Base-by-base conservation (phyloP, 2,113 vertebrate genomes). In the Copsychus sechellarum region DNA sequence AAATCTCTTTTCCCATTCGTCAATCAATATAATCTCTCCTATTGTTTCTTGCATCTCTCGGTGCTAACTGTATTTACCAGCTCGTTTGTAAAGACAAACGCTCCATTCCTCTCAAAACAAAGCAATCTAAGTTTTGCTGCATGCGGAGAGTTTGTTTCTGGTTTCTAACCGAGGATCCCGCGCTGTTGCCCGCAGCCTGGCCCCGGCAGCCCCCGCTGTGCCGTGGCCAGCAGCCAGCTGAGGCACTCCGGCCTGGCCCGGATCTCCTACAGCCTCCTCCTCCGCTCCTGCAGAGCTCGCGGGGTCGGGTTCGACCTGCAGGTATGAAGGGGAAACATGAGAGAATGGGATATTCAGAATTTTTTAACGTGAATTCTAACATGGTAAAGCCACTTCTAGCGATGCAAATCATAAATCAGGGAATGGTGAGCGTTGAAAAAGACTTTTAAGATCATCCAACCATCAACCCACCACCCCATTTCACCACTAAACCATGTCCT, bases 271-370 rank as follows among this genome's bases (percentile, higher is more conserved):
- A 97, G 65, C 5, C 97, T 98, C 8, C 98, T 99, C 74, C 96
- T 99, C 10, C 98, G 98, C 96, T 97, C 93, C 54, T 99, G 99
- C 92, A 97, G 98, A 88, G 98, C 97, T 76, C 98, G 90, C 4
- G 98, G 98, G 34, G 97, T 99, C 29, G 98, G 98, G 79, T 99
- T 98, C 89, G 97, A 99, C 96, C 93, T 97, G 28, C 98, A 98
- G 99, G 99, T 99, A 98, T 8, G 95, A 81, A 56, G 0, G 1
- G 53, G 34, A 24, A 54, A 43, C 51, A 51, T 15, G 40, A 50
- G 51, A 9, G 58, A 78, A 23, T 0, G 3, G 2, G 20, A 7
- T 62, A 10, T 7, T 78, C 2, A 3, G 33, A 9, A 15, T 66
- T 67, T 24, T 28, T 3, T 29, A n/a, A 3, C 21, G 33, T 34